phyloP scores from a whole-genome alignment of 2,888 invertebrate species.

The Limnephilus rhombicus region DNA sequence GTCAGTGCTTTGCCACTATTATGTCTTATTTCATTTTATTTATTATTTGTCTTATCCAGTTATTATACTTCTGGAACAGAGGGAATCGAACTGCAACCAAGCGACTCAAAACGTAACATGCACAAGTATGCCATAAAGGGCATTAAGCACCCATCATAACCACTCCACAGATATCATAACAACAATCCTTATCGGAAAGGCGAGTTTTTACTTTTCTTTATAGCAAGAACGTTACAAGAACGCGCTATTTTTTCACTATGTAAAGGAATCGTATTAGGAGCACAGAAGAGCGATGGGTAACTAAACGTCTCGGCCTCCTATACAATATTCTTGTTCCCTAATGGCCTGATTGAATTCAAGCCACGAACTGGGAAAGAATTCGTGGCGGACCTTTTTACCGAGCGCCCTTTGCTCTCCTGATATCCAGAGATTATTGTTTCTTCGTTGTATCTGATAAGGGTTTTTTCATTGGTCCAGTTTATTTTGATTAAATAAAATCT shows the following conservation, averaged over 20 bases:
- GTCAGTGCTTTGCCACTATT: no score
- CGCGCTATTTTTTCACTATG: neutral
- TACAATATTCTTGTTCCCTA: neutral
- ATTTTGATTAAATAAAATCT: no score
- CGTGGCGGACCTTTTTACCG: conserved; percentile 45
- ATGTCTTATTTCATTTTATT: no score
- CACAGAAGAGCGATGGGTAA: neutral
- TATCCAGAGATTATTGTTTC: conserved; percentile 53
- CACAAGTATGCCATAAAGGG: no score
- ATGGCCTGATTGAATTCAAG: conserved; percentile 45
- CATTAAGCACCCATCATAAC: neutral
- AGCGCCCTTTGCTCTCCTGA: conserved; percentile 14
- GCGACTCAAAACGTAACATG: neutral
- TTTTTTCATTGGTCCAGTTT: neutral
- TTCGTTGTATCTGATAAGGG: conserved; percentile 34
- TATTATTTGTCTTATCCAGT: neutral
- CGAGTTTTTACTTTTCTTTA: neutral
- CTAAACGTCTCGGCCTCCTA: neutral
- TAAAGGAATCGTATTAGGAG: neutral
- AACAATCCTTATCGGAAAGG: neutral
- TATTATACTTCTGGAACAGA: neutral
- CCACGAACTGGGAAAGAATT: conserved; percentile 49
- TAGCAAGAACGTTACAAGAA: neutral
- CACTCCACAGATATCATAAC: no score
- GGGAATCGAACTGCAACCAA: neutral